phyloP scores from a whole-genome alignment of 2,888 invertebrate species.

The Hirtodrosophila histrioides region DNA sequence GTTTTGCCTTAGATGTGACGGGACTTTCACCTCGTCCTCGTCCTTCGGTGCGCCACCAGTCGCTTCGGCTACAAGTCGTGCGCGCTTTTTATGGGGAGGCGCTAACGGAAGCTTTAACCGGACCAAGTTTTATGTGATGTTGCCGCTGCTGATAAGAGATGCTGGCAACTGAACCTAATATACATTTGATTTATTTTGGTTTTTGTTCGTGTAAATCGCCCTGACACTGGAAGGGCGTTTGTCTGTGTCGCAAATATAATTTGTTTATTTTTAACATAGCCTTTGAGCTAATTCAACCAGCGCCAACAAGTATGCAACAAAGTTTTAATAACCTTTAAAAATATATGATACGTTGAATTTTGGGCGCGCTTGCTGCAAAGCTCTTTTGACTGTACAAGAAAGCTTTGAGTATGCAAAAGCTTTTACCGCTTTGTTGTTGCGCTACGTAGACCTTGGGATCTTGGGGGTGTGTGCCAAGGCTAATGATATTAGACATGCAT shows the following conservation, averaged over 20 bases:
- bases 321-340: neutral
- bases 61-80: conserved; percentile 63
- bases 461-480: conserved; percentile 27
- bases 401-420: conserved; percentile 11
- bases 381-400: conserved; percentile 5
- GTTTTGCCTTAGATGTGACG: conserved; percentile 72
- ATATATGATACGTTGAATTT: neutral
- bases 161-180: conserved; percentile 40
- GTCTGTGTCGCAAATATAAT: conserved; percentile 9
- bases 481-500: conserved; percentile 32
- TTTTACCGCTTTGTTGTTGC: conserved; percentile 2
- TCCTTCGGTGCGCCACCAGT: conserved; percentile 16
- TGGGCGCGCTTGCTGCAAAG: conserved; percentile 10
- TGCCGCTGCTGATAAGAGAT: conserved; percentile 39
- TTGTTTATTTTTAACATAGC: conserved; percentile 39
- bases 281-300: conserved; percentile 20
- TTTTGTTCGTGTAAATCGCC: conserved; percentile 14
- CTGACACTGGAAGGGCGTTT: conserved; percentile 16
- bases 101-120: conserved; percentile 69
- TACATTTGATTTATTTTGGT: conserved; percentile 36
- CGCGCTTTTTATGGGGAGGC: conserved; percentile 30
- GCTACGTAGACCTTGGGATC: conserved; percentile 37
- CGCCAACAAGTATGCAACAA: conserved; percentile 13
- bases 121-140: conserved; percentile 61
- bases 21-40: conserved; percentile 64